Base-by-base conservation (phyloP, 2,888 invertebrate species). In the Ganaspis brasiliensis region DNA sequence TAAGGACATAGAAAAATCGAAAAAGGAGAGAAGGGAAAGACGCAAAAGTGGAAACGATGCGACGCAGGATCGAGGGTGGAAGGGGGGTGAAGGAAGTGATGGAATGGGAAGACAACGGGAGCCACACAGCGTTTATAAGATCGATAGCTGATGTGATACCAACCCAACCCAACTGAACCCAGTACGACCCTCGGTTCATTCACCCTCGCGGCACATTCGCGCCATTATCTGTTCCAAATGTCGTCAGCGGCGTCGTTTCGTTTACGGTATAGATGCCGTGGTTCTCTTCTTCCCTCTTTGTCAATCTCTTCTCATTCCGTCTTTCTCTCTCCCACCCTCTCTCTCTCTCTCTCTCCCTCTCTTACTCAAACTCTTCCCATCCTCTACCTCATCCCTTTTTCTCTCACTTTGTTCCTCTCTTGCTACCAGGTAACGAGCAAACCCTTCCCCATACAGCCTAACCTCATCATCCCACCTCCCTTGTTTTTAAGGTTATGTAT, bases 81-180 rank as follows among this genome's bases (percentile, higher is more conserved):
- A 75, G 56, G 81, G 80, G 82, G 79, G 80, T 74, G 72, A 79
- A 78, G 79, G 84, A 84, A 87, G 67, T 67, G 2, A 24, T 67
- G 45, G 67, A 67, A 85, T 86, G 86, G 81, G 81, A 87, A 88
- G 88, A 88, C 88, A 89, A 88, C 87, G 86, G 87, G 84, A 87
- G 87, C 85, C 83, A 86, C 85, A 81, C 84, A 80, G 89, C 89
- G 89, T 90, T 52, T 91, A 91, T 91, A 91, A 91, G 91, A 91
- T 91, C 91, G 91, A 90, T 91, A 91, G 90, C 89, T 91, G 91
- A 91, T 91, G 91, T 88, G 91, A 91, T 91, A 91, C 89, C 91
- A 86, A 89, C 88, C 87, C 89, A 86, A 81, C 79, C 80, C 83
- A 82, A 80, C 84, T 82, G 82, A 81, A 83, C 83, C 83, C 83